These are phyloP conservation scores for Aleiodes sp. DNA, from an alignment of 1,140 invertebrate species.

Conservation along the genomic window DNA sequence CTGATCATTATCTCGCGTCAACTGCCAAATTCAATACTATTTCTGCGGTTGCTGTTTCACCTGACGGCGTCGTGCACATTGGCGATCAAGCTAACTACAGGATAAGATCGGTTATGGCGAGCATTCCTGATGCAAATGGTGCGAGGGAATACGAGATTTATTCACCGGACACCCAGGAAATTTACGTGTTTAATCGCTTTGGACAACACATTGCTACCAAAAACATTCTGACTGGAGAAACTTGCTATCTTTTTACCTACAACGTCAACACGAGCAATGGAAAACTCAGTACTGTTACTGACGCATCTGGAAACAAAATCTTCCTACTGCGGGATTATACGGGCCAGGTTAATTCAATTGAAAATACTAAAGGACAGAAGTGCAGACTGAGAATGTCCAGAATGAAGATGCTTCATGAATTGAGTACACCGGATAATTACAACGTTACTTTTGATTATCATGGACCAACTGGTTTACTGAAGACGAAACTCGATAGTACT, in stretches of 20 bases:
- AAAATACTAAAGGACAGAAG: slow-evolving; percentile 94
- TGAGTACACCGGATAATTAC: slow-evolving; percentile 90
- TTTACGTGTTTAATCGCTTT: slow-evolving; percentile 95
- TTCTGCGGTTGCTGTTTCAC: slow-evolving; percentile 91
- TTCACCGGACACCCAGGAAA: slow-evolving; percentile 93
- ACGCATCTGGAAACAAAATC: slow-evolving; percentile 93
- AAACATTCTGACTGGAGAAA: slow-evolving; percentile 92
- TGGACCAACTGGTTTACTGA: slow-evolving; percentile 85
- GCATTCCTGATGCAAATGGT: slow-evolving; percentile 85
- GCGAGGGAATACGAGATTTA: slow-evolving; percentile 93
- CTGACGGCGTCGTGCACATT: slow-evolving; percentile 93
- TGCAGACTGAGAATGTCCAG: slow-evolving; percentile 88
- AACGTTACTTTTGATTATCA: slow-evolving; percentile 95
- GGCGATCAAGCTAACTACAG: slow-evolving; percentile 92
- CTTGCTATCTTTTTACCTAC: slow-evolving; percentile 92
- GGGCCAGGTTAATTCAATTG: slow-evolving; percentile 89
- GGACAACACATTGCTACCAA: slow-evolving; percentile 93
- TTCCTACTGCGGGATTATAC: slow-evolving; percentile 89
- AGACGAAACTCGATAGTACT: slow-evolving; percentile 88
- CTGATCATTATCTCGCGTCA: slow-evolving; percentile 89
- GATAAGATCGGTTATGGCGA: slow-evolving; percentile 91
- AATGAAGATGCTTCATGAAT: slow-evolving; percentile 88
- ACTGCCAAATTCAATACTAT: slow-evolving; percentile 95
- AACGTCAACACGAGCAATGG: slow-evolving; percentile 97
- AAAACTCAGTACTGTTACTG: slow-evolving; percentile 90